Evolutionary conservation across 2,888 invertebrate species (phyloP).

Genomic region (Polyploca ridens): DNA sequence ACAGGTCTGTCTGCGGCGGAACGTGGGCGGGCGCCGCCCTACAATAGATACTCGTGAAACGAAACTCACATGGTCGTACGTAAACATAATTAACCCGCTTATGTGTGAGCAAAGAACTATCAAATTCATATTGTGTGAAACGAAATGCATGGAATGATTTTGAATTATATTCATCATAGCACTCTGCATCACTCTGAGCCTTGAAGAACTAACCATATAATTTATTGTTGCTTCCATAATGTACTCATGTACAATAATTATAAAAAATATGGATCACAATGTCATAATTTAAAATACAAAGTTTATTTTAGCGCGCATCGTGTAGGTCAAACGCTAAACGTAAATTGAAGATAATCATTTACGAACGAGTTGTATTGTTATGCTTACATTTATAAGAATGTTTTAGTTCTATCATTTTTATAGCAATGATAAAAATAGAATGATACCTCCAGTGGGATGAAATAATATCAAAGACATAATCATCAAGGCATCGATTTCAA

Average conservation of each 20-base stretch:
- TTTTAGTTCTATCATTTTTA: neutral
- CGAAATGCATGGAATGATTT: neutral
- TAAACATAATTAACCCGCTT: conserved; percentile 42
- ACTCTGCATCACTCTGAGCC: neutral
- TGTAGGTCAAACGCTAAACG: conserved; percentile 1
- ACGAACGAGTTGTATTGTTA: neutral
- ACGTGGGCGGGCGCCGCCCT: conserved; percentile 71
- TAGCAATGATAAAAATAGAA: neutral
- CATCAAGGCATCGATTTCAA: neutral
- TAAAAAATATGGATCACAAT: neutral
- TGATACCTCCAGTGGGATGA: no score
- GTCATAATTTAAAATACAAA: neutral
- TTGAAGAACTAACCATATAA: neutral
- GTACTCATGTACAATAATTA: neutral
- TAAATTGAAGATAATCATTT: neutral
- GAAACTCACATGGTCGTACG: conserved; percentile 40
- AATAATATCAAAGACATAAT: no score
- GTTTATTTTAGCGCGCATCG: neutral
- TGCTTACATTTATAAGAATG: neutral
- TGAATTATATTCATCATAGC: neutral
- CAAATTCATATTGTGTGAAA: neutral
- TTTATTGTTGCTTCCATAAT: neutral
- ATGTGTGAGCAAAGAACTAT: conserved; percentile 4
- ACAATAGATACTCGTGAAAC: conserved; percentile 35
- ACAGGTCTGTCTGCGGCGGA: conserved; percentile 35